Percentiles rank a stretch among this genome's conserved stretches.
Conservation (phyloP, 2,113 vertebrate species). For the Labeo rohita region DNA sequence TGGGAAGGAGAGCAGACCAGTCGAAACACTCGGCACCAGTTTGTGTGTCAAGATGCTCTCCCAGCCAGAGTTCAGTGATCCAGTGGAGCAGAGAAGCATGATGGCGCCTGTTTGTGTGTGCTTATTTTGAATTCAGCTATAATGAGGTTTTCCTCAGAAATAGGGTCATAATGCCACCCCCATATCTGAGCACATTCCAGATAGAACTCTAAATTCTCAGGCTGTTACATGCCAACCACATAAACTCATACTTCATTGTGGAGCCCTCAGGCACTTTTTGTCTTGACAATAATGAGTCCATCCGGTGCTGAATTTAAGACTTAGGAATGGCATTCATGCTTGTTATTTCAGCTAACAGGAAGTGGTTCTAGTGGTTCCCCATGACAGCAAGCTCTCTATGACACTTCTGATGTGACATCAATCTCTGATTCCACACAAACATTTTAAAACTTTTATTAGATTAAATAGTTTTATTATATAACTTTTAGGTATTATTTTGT, state of each 20-base stretch:
- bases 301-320: slow-evolving; percentile 1
- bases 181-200: slow-evolving; percentile 61
- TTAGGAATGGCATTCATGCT: slow-evolving; percentile 44
- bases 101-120: slow-evolving; percentile 5
- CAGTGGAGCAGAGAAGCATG: not conserved
- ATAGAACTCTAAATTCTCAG: slow-evolving; percentile 58
- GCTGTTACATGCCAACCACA: slow-evolving; percentile 59
- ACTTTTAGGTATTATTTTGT: too few species aligned
- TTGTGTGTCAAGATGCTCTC: slow-evolving; percentile 3
- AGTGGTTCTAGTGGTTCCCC: not conserved
- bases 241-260: slow-evolving; percentile 58
- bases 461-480: too few species aligned
- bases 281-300: not conserved
- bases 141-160: slow-evolving; percentile 15
- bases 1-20: slow-evolving; percentile 15
- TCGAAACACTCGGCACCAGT: slow-evolving; percentile 6
- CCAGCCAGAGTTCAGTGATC: slow-evolving; percentile 22
- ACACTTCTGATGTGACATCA: too few species aligned
- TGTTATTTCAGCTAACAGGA: slow-evolving; percentile 20
- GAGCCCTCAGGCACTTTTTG: slow-evolving; percentile 35
- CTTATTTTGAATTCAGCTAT: slow-evolving; percentile 14
- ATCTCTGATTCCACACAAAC: too few species aligned
- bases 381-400: too few species aligned
- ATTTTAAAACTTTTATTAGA: too few species aligned
- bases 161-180: not conserved